Evolutionary conservation across 1,140 invertebrate species (phyloP).

Genomic region (Drosophila miranda): DNA sequence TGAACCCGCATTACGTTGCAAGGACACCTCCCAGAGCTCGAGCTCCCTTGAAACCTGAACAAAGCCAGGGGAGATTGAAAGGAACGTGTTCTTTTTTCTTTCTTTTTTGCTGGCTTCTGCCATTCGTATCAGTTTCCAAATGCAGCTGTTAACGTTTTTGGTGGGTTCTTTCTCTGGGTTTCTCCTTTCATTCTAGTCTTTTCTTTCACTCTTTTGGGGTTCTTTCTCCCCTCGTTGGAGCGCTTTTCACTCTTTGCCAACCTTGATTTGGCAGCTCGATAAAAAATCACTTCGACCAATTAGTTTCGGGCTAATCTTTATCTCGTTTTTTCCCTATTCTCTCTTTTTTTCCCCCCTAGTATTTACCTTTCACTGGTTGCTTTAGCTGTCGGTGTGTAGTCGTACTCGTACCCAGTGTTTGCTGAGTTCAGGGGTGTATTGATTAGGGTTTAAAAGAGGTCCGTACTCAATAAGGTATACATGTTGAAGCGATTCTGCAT

Average conservation of each 20-base stretch:
- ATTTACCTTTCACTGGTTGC: background rate
- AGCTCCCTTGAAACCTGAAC: background rate
- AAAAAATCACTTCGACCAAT: slow-evolving; percentile 72
- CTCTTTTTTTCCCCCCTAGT: slow-evolving; percentile 1
- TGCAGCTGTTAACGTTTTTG: slow-evolving; percentile 3
- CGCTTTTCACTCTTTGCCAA: slow-evolving; percentile 8
- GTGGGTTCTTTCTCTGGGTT: no score
- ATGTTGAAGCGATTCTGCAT: background rate
- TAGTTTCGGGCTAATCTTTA: slow-evolving; percentile 61
- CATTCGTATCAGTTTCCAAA: slow-evolving; percentile 23
- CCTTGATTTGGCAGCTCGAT: slow-evolving; percentile 43
- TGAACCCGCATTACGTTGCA: slow-evolving; percentile 26
- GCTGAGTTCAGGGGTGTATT: no score
- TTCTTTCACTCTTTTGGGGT: background rate
- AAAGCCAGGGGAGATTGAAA: background rate
- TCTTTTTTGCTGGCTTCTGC: slow-evolving; percentile 3
- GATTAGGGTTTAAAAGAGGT: no score
- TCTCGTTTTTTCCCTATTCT: slow-evolving; percentile 10
- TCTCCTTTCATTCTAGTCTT: background rate
- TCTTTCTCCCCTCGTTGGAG: no score
- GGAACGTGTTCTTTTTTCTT: background rate
- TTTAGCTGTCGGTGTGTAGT: background rate
- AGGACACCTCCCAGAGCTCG: slow-evolving; percentile 16
- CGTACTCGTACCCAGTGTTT: no score
- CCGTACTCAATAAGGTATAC: background rate